Evolutionary conservation across 1,140 invertebrate genomes (phyloP), one percentile per base, ranked within the genome.

Genomic region (Macrosteles quadrilineatus): DNA sequence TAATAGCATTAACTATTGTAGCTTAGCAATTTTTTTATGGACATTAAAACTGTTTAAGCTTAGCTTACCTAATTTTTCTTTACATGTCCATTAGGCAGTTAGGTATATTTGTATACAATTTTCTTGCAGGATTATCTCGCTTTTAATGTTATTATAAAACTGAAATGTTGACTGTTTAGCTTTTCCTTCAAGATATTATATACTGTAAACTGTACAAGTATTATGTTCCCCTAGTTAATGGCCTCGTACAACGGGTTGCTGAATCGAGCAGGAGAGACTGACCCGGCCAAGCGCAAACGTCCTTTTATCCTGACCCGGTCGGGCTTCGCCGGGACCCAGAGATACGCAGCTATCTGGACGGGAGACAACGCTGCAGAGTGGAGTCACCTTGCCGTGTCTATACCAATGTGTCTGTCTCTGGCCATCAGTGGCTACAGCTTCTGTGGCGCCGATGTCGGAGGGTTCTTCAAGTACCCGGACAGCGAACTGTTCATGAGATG

Each of bases 401-500:
- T 96, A 59, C 95, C 97, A 0, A 99, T 99, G 98, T 92, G 98
- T 77, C 81, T 99, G 0, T 93, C 93, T 0, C 80, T 98, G 4
- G 90, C 91, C n/a, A 82, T 98, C 1, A 87, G 91, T 21, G 98
- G 98, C 0, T 90, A 98, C 71, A 92, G 94, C 1, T 96, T 98
- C 81, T 96, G 95, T 78, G 98, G 98, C 3, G 96, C 97, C 50
- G 98, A 99, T 84, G 89, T 99, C 68, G 97, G 95, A 19, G 98
- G 98, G 0, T 99, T 99, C 84, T 99, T 99, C 83, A 91, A 93
- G 73, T 97, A 99, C 83, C 96, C 97, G 0, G 94, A 98, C 73
- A 76, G 86, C 9, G 95, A 99, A 79, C 84, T 99, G 25, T 85
- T 99, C 69, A 87, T 86, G 47, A 86, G 98, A 62, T 99, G 98